Conservation (phyloP, 2,113 vertebrate genomes). For the Diadophis punctatus region DNA sequence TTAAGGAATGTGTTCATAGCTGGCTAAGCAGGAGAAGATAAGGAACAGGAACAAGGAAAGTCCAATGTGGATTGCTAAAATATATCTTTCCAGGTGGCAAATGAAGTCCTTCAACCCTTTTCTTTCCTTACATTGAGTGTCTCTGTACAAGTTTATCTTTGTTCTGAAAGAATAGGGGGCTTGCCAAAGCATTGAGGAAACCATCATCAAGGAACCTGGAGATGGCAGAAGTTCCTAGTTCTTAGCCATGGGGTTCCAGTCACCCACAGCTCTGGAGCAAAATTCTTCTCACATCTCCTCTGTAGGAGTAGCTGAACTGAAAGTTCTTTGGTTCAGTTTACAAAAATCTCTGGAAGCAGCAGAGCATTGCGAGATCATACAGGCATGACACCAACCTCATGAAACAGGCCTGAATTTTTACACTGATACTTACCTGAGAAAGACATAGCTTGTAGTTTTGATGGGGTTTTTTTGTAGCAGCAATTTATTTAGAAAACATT, state of each 20-base stretch:
- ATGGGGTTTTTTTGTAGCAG: background rate
- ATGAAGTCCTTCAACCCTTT: background rate
- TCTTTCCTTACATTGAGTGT: background rate
- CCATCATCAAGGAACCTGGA: background rate
- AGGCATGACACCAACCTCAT: background rate
- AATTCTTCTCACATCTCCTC: background rate
- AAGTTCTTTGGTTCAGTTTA: background rate
- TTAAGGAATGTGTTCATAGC: background rate
- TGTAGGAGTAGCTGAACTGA: background rate
- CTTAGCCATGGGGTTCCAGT: background rate
- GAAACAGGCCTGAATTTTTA: background rate
- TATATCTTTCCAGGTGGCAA: background rate
- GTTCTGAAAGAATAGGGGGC: background rate
- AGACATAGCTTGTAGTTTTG: background rate
- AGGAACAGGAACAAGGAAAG: background rate
- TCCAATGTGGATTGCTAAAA: background rate
- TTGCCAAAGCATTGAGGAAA: background rate
- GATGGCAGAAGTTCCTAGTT: background rate
- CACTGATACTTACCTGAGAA: background rate
- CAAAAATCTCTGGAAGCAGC: background rate
- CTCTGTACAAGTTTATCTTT: background rate
- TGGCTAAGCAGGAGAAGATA: background rate
- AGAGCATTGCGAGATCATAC: background rate
- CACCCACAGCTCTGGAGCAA: background rate
- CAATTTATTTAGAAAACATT: background rate